phyloP scores from a whole-genome alignment of 2,888 invertebrate species.

The Troides oblongomaculatus region DNA sequence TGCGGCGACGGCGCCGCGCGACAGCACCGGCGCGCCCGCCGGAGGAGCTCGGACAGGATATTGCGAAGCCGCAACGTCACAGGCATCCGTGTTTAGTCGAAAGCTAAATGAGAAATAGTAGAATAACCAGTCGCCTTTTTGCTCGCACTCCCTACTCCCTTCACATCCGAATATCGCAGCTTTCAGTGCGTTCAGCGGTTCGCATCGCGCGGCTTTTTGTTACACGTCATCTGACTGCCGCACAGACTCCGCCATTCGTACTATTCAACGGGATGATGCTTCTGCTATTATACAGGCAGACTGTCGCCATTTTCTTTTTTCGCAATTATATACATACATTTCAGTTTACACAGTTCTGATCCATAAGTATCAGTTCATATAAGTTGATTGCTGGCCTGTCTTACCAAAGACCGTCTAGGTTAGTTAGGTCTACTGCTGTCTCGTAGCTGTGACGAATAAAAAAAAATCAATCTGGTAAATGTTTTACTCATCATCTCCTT shows the following conservation, averaged over 20 bases:
- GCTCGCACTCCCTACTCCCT: slow-evolving; percentile 9
- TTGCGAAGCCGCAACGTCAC: slow-evolving; percentile 71
- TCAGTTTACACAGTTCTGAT: too few relatives aligned
- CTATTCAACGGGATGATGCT: neutral
- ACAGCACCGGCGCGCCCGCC: slow-evolving; percentile 42
- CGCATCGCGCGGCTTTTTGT: slow-evolving; percentile 10
- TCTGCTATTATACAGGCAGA: neutral
- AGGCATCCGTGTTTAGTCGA: slow-evolving; percentile 61
- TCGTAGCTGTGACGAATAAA: too few relatives aligned
- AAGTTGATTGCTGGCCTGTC: too few relatives aligned
- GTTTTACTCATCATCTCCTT: too few relatives aligned
- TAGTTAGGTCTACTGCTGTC: too few relatives aligned
- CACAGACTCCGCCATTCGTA: neutral
- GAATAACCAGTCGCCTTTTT: slow-evolving; percentile 42
- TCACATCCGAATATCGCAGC: slow-evolving; percentile 16
- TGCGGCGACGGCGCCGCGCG: slow-evolving; percentile 38
- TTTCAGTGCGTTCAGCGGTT: slow-evolving; percentile 20
- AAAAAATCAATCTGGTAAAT: too few relatives aligned
- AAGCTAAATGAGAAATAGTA: slow-evolving; percentile 71
- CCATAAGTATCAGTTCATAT: too few relatives aligned
- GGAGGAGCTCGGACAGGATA: slow-evolving; percentile 73
- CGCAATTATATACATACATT: too few relatives aligned
- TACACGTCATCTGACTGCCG: neutral
- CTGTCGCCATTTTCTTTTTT: neutral
- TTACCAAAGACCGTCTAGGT: too few relatives aligned